These are phyloP conservation scores for Sussaba pulchella DNA, from an alignment of 2,888 invertebrate genomes.

Conservation along the genomic window DNA sequence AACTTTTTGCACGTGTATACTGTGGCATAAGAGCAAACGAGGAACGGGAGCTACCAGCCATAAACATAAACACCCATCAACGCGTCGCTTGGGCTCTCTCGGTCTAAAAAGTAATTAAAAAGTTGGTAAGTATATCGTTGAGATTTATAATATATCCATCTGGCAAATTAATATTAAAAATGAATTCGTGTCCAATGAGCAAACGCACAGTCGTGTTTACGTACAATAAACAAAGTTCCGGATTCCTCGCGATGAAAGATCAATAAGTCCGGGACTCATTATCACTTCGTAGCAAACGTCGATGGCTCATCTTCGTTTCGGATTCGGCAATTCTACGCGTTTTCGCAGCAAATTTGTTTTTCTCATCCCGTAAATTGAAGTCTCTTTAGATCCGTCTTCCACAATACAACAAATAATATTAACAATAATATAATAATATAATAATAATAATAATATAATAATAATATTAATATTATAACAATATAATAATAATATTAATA, in stretches of 20 bases:
- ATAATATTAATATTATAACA: too few relatives aligned
- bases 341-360: too few relatives aligned
- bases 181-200: not conserved
- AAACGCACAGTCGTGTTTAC: conserved; percentile 4
- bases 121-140: conserved; percentile 35
- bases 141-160: conserved; percentile 22
- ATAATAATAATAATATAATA: too few relatives aligned
- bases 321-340: not conserved
- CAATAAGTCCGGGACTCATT: conserved; percentile 18
- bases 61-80: conserved; percentile 59
- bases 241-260: conserved; percentile 38
- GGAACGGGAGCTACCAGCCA: conserved; percentile 53
- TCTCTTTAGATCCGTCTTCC: too few relatives aligned
- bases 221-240: not conserved
- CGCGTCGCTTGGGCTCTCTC: conserved; percentile 32
- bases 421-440: too few relatives aligned
- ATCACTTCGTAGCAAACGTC: not conserved
- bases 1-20: conserved; percentile 4
- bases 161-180: conserved; percentile 10
- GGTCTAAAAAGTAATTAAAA: conserved; percentile 50
- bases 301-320: not conserved
- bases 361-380: too few relatives aligned
- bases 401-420: too few relatives aligned
- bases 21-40: conserved; percentile 22
- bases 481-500: too few relatives aligned